Base-by-base conservation (phyloP, 2,888 invertebrate species). In the Zygothrica quintamaculata region DNA sequence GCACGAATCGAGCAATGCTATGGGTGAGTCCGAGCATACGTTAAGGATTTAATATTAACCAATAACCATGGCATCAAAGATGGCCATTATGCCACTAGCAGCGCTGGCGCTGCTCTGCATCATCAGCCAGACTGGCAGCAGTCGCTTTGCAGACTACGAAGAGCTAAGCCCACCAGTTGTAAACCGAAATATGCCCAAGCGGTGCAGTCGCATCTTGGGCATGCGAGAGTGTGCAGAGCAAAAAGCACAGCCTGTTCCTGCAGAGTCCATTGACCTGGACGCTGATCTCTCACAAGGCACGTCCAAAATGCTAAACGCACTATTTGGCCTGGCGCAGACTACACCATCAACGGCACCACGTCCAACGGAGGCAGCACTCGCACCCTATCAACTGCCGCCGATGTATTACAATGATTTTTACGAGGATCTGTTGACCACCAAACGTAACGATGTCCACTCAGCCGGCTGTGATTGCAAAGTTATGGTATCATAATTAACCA, bases 391-490 rank as follows among this genome's bases (percentile, higher is more conserved):
- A 13, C 15, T 81, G 55, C 81, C 81, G n/a, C 51, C 67, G 4
- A 86, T 86, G 84, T 70, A 85, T 29, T 86, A 88, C 60, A 77
- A 73, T 46, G 84, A 89, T 13, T 89, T 88, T 62, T 88, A 88
- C 12, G 77, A 87, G 46, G 88, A 89, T 59, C 47, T 86, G 40
- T 48, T 88, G 61, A 52, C 74, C 42, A 75, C 74, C 29, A 77
- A 84, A n/a, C 74, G 79, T 1, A 74, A 79, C 2, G 65, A 81
- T 59, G 65, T 69, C 2, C 90, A 89, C 44, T 26, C 80, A 65
- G 44, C 82, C 43, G 88, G 88, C 53, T 91, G 91, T 65, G 90
- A 90, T 74, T 90, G 90, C 61, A 90, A 90, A 87, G 78, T 90
- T 46, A 89, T 82, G 87, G 90, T 90, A 61, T 22, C 18, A 22